These are phyloP conservation scores for Parus major DNA, from an alignment of 2,113 vertebrate species.

Conservation along the genomic window DNA sequence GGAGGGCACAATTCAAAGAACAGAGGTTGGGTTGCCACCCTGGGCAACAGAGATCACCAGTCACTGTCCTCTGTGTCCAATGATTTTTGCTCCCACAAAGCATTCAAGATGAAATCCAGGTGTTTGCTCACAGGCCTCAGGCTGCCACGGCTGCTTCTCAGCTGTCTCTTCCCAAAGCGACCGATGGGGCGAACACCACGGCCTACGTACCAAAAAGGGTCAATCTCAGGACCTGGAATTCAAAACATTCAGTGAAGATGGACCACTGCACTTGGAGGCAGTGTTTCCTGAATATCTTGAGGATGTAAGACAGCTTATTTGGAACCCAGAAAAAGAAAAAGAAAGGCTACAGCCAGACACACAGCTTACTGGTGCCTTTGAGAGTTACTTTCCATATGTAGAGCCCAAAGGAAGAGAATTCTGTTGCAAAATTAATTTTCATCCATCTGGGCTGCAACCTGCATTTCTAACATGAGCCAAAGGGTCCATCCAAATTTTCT, in stretches of 20 bases:
- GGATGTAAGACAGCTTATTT: not conserved
- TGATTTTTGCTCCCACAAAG: constrained; percentile 74
- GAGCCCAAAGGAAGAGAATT: not conserved
- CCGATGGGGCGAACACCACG: constrained; percentile 89
- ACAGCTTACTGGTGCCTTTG: not conserved
- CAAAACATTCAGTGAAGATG: not conserved
- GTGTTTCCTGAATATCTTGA: not conserved
- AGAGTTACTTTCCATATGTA: not conserved
- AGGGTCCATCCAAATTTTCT: not conserved
- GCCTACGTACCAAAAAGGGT: constrained; percentile 89
- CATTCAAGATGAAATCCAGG: constrained; percentile 73
- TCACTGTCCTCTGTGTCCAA: constrained; percentile 61
- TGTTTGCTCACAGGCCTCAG: constrained; percentile 67
- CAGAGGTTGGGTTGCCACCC: not conserved
- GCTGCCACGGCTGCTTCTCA: constrained; percentile 45
- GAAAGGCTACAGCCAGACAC: not conserved
- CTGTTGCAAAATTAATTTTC: not conserved
- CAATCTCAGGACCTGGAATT: constrained; percentile 86
- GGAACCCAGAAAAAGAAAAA: not conserved
- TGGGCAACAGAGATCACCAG: constrained; percentile 36
- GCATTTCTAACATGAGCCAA: not conserved
- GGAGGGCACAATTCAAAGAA: not conserved
- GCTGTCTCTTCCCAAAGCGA: constrained; percentile 87
- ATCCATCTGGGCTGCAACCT: not conserved
- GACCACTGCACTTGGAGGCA: not conserved